Evolutionary conservation across 1,140 invertebrate genomes (phyloP), one percentile per base, ranked within the genome.

Genomic region (Agrilus planipennis): DNA sequence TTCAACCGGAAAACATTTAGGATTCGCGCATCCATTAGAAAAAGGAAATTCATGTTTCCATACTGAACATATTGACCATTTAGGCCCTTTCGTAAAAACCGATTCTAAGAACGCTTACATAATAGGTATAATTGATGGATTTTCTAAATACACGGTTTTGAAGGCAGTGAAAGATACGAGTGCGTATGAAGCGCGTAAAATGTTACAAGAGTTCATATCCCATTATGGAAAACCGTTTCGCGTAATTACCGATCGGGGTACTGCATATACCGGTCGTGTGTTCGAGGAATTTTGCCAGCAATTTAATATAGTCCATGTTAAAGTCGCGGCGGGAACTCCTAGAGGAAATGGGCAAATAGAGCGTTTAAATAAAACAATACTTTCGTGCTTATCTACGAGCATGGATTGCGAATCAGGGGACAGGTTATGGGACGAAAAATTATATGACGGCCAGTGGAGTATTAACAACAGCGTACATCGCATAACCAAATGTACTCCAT

Each of bases 71-170:
- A 14, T 43, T 5, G 34, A 43, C 16, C 27, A 43, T 15, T 22
- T 43, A 19, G 34, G 41, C 1, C 54, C 52, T 3, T 54, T 57
- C 11, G 36, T 49, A 4, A 43, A 14, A 6, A 53, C 47, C 14
- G 34, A 25, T 27, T 39, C 18, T 3, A 35, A 40, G 1, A 48
- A 54, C 23, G 52, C 44, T 6, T 20, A 51, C 11, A 38, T 55
- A 21, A 22, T 50, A 2, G 42, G 36, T 3, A 37, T 57, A 1
- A 44, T 59, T 0, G 52, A 59, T 28, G 52, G 42, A 0, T 61
- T 55, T 35, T 58, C 52, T 0, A 60, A 61, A 43, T 60, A 49
- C 35, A 37, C 41, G 4, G 19, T 60, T 21, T 17, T 61, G 4
- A 50, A 56, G 25, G 43, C 57, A 0, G 53, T 60, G 3, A 45